phyloP scores from a whole-genome alignment of 2,888 invertebrate species.

The Lysandra coridon region DNA sequence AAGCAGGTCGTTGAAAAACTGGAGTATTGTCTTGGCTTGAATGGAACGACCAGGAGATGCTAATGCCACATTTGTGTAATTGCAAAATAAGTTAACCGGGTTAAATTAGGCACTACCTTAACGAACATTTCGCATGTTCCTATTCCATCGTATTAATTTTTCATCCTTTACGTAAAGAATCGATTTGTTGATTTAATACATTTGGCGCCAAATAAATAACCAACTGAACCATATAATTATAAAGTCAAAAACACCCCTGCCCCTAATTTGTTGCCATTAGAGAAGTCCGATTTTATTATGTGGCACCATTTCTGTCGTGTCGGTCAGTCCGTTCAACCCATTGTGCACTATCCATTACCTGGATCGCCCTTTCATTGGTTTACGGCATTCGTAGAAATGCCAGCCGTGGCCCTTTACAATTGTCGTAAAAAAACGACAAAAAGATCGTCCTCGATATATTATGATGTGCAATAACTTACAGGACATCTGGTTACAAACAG shows the following conservation, averaged over 20 bases:
- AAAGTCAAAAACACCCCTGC: slow-evolving; percentile 13
- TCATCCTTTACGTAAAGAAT: not conserved
- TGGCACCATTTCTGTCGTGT: slow-evolving; percentile 19
- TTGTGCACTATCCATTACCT: slow-evolving; percentile 28
- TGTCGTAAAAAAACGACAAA: slow-evolving; percentile 14
- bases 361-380: slow-evolving; percentile 26
- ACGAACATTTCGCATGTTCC: not conserved
- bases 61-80: not conserved
- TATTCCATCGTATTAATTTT: not conserved
- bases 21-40: not conserved
- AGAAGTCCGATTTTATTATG: slow-evolving; percentile 5
- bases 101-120: not conserved
- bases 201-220: slow-evolving; percentile 15
- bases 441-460: slow-evolving; percentile 19
- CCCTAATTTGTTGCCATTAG: slow-evolving; percentile 23
- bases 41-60: not conserved
- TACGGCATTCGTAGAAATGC: slow-evolving; percentile 28
- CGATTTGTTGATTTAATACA: not conserved
- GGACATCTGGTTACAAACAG: slow-evolving; percentile 21
- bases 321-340: slow-evolving; percentile 26
- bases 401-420: slow-evolving; percentile 27
- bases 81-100: not conserved
- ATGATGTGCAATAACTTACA: slow-evolving; percentile 1
- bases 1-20: too few relatives aligned
- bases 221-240: slow-evolving; percentile 6